Base-by-base conservation (phyloP, 2,797 vertebrate species). In the Catharus ustulatus region DNA sequence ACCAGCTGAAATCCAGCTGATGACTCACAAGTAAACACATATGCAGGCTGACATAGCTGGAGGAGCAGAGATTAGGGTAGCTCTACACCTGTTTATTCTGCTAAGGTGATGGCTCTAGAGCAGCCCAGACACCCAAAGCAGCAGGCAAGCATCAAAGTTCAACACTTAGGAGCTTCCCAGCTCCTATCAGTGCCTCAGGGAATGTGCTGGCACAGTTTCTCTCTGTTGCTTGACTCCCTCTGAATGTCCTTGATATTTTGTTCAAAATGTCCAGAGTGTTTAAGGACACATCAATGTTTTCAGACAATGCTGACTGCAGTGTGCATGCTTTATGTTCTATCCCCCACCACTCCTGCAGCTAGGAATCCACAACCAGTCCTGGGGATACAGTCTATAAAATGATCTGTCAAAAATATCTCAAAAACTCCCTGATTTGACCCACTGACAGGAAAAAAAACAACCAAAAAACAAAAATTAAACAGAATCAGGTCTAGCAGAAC, bases 11-110 rank as follows among this genome's bases (percentile, higher is more conserved):
- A 67, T 3, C 32, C 57, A 67, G 22, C 13, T 0, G 0, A 48
- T 32, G n/a, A 42, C 6, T 49, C 23, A 3, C 2, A 17, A 71
- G 20, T 34, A 68, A 78, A 75, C 0, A 5, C n/a, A 5, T 6
- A 2, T 6, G 22, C 40, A 40, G n/a, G 64, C 15, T 63, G 49
- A 42, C 15, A 30, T 0, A 42, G 51, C 23, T 49, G 71, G 23
- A 49, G 12, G n/a, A 61, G 29, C 7, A 51, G 52, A 79, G 52
- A 36, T 5, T 5, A 32, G 11, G 2, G 6, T 12, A 72, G 27
- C 34, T 68, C 19, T 49, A 17, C 8, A 24, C 6, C 30, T 34
- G 7, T 49, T 62, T 36, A 24, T 54, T 89, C 67, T 48, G n/a
- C 22, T 42, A 49, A 87, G 4, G 24, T 32, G 15, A 54, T 12